Conservation (phyloP, 2,797 vertebrate species). For the Brotula barbata region DNA sequence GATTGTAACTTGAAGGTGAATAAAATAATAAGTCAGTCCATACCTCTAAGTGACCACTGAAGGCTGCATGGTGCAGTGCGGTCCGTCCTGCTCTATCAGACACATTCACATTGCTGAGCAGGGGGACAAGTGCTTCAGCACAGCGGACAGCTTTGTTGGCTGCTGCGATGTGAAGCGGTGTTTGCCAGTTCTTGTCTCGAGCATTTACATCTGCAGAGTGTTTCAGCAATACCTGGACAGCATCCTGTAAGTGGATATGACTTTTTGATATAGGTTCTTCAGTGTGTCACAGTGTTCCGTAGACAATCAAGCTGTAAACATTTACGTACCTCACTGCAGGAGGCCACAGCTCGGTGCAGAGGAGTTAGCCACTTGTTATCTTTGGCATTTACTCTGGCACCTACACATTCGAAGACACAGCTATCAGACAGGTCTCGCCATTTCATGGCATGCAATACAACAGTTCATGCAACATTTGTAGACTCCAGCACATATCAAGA, state of each 20-base stretch:
- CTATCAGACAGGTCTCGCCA: conserved; percentile 19
- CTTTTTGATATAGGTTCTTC: background rate
- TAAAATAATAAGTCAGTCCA: conserved; percentile 2
- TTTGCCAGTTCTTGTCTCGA: conserved; percentile 99
- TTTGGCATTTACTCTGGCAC: conserved; percentile 99
- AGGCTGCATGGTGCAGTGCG: conserved; percentile 94
- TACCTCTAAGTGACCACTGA: conserved; percentile 97
- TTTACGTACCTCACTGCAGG: conserved; percentile 92
- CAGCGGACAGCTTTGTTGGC: conserved; percentile 97
- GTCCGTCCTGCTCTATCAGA: conserved; percentile 95
- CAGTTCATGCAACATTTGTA: conserved; percentile 9
- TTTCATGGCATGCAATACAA: conserved; percentile 7
- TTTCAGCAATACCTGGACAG: conserved; percentile 96
- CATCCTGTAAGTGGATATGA: conserved; percentile 78
- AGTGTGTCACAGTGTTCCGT: background rate
- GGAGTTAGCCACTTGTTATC: conserved; percentile 99
- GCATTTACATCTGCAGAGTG: conserved; percentile 98
- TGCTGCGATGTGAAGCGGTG: conserved; percentile 94
- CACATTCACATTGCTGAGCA: conserved; percentile 96
- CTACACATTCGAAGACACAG: conserved; percentile 71
- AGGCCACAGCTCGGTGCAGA: conserved; percentile 97
- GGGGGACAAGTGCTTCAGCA: conserved; percentile 92
- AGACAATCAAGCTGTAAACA: background rate
- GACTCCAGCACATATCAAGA: too few relatives aligned
- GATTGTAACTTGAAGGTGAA: conserved; percentile 6